These are phyloP conservation scores for Phrynocephalus guinanensis DNA, from an alignment of 2,797 vertebrate species.

Conservation along the genomic window DNA sequence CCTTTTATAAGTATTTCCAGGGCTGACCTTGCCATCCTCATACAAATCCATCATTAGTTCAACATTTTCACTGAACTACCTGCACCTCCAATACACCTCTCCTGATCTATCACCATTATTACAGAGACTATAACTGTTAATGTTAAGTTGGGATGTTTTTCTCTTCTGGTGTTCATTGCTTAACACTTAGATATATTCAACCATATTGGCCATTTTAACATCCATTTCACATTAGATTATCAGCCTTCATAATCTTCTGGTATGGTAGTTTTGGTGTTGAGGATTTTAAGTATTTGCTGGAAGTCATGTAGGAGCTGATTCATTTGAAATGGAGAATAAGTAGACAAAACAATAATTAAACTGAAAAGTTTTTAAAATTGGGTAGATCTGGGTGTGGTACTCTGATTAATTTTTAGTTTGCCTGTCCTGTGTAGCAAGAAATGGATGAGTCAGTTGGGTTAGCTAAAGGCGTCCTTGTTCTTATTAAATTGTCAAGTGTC, in stretches of 20 bases:
- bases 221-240: background rate
- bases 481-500: background rate
- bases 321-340: slow-evolving; percentile 5
- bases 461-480: slow-evolving; percentile 12
- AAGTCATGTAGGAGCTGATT: background rate
- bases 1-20: background rate
- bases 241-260: background rate
- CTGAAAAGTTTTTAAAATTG: slow-evolving; percentile 15
- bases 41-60: background rate
- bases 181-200: background rate
- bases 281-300: background rate
- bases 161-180: background rate
- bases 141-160: background rate
- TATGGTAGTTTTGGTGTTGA: background rate
- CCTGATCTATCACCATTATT: background rate
- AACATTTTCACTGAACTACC: background rate
- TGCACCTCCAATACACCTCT: background rate
- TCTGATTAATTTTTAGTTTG: slow-evolving; percentile 32
- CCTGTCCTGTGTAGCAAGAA: slow-evolving; percentile 3
- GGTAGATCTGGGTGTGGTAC: slow-evolving; percentile 10
- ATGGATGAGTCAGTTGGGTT: slow-evolving; percentile 23
- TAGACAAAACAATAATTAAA: slow-evolving; percentile 11
- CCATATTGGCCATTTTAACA: background rate
- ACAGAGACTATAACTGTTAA: background rate
- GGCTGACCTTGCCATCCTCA: background rate